Base-by-base conservation (phyloP, 2,888 invertebrate genomes). In the Eristalinus sepulchralis region DNA sequence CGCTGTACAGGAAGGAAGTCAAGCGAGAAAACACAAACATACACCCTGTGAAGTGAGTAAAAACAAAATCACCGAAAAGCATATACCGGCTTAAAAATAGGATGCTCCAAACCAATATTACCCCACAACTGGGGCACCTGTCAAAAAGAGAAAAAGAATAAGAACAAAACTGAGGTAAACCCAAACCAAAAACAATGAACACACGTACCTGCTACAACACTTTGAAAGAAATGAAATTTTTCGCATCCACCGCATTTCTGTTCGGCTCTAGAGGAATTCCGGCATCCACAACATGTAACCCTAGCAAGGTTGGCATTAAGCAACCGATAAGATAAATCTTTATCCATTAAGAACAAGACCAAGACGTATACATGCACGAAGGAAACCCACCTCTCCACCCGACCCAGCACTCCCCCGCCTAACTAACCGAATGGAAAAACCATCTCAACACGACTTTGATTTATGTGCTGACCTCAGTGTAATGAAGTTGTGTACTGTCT, bases 381-480 rank as follows among this genome's bases (percentile, higher is more conserved):
- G 60, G 17, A 17, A 39, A 39, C 39, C n/a, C n/a, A 17, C 17
- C 17, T 47, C 1, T 6, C 2, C 27, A 27, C 27, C 27, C 5
- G n/a, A 3, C 5, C 5, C 27, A 27, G 2, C 27, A 8, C 8
- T 47, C 17, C 47, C 47, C 47, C 6, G 53, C 63, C 33, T 13
- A 78, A 83, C 83, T 39, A 76, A 71, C 79, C 67, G 63, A 87
- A 83, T 79, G 79, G 76, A 72, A 68, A 72, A 76, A 71, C 75
- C 75, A 87, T 72, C 75, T 87, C 79, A 87, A 87, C 87, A 87
- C 76, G 87, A 87, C 87, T 87, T 87, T 87, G 87, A 87, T 87
- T 87, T 87, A 87, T 87, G 87, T 76, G 71, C 87, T 83, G 83
- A 83, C 87, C 87, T 87, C 87, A 76, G 72, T 72, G 83, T 83